Percentiles rank a stretch among this genome's conserved stretches.
Evolutionary conservation across 37 sponge, comb jelly and placozoan species (phyloP).

Genomic region (Corticium candelabrum): DNA sequence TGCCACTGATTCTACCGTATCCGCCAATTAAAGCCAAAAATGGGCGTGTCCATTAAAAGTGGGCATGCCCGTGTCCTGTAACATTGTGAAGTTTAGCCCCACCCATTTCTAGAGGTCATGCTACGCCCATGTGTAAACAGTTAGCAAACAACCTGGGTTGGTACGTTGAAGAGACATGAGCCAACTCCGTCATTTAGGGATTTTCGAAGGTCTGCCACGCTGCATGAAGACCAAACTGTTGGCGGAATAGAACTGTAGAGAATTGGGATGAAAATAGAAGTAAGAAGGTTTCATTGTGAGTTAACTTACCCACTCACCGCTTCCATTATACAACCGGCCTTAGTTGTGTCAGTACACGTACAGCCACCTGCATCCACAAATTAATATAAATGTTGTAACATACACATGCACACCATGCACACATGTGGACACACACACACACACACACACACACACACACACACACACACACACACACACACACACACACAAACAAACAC

Average conservation of each 20-base stretch:
- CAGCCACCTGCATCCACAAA: neutral
- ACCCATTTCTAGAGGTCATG: neutral
- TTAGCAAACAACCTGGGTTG: neutral
- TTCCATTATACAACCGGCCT: neutral
- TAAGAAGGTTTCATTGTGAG: too few species aligned
- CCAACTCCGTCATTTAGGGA: neutral
- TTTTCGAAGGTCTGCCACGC: neutral
- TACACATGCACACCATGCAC: neutral
- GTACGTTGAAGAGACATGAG: neutral
- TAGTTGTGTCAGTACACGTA: neutral
- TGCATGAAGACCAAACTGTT: neutral
- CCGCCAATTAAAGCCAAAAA: too few species aligned
- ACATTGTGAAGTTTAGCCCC: too few species aligned
- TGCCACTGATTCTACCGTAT: too few species aligned
- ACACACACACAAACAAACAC: too few species aligned
- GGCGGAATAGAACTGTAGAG: neutral
- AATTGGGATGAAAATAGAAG: too few species aligned
- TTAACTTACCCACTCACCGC: neutral
- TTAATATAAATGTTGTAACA: neutral
- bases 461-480: slow-evolving; percentile 3
- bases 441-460: slow-evolving; percentile 5
- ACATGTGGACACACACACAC: too few species aligned
- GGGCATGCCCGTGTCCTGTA: too few species aligned
- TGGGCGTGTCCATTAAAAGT: too few species aligned
- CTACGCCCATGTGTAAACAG: neutral